phyloP scores from a whole-genome alignment of 2,113 vertebrate genomes.

The Pristiophorus japonicus region DNA sequence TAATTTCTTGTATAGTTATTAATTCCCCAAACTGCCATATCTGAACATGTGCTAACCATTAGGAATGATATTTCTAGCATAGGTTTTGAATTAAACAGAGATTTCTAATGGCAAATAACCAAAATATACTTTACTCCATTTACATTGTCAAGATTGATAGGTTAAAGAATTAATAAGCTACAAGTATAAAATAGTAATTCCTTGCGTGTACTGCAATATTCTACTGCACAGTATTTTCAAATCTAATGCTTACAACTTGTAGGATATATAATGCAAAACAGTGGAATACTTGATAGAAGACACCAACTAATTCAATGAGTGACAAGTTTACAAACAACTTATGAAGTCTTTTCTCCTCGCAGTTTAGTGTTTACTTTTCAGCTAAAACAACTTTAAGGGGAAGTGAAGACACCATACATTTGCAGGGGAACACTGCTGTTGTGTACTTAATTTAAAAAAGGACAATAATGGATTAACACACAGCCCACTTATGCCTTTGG shows the following conservation, averaged over 20 bases:
- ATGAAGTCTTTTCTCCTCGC: not conserved
- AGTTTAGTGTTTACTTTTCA: not conserved
- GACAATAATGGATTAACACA: not conserved
- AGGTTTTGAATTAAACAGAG: not conserved
- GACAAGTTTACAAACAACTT: not conserved
- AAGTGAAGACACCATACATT: not conserved
- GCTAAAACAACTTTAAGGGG: not conserved
- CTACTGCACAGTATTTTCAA: not conserved
- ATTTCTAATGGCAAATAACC: not conserved
- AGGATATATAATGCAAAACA: not conserved
- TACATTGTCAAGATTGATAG: not conserved
- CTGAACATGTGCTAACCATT: not conserved
- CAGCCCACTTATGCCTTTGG: not conserved
- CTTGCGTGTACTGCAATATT: not conserved
- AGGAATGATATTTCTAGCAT: not conserved
- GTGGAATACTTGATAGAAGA: not conserved
- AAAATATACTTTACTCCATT: not conserved
- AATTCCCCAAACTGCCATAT: not conserved
- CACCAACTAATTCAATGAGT: not conserved
- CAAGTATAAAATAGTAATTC: not conserved
- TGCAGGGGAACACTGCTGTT: not conserved
- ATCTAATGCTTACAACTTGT: not conserved
- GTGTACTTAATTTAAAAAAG: not conserved
- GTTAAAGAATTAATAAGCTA: not conserved
- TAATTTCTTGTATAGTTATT: not conserved